A percentile compares a stretch with the other conserved stretches of the same genome.
Conservation (phyloP, 1,140 invertebrate genomes). For the Heliconius himera region DNA sequence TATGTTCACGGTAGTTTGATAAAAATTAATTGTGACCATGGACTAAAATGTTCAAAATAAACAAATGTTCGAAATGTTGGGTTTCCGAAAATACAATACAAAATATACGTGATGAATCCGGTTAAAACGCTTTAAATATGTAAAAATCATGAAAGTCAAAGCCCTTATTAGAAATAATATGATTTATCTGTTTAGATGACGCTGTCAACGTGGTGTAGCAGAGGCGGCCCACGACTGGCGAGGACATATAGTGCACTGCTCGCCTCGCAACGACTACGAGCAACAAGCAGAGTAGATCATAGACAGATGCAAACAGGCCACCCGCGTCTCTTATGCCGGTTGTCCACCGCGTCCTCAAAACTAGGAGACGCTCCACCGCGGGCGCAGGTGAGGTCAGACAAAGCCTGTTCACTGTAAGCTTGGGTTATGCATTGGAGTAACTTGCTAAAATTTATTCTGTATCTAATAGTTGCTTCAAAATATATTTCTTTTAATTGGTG, state of each 20-base stretch:
- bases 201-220: constrained; percentile 62
- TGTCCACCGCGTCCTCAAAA: constrained; percentile 65
- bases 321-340: constrained; percentile 49
- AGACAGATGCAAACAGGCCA: constrained; percentile 36
- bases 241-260: constrained; percentile 66
- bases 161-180: too few relatives aligned
- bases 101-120: too few relatives aligned
- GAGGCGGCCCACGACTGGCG: constrained; percentile 52
- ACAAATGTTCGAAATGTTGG: too few relatives aligned
- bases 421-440: neutral
- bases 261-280: constrained; percentile 55
- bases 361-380: constrained; percentile 61
- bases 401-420: constrained; percentile 22
- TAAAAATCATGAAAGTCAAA: too few relatives aligned
- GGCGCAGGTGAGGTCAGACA: constrained; percentile 75
- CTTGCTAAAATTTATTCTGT: too few relatives aligned
- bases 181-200: constrained; percentile 54
- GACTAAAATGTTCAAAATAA: too few relatives aligned
- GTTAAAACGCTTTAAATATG: too few relatives aligned
- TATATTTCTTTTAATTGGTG: too few relatives aligned
- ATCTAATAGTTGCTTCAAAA: too few relatives aligned
- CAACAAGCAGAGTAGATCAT: constrained; percentile 42
- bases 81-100: too few relatives aligned
- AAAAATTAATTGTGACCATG: too few relatives aligned
- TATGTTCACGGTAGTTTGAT: too few relatives aligned